Evolutionary conservation across 2,113 vertebrate genomes (phyloP).

Genomic region (Vulpes lagopus): DNA sequence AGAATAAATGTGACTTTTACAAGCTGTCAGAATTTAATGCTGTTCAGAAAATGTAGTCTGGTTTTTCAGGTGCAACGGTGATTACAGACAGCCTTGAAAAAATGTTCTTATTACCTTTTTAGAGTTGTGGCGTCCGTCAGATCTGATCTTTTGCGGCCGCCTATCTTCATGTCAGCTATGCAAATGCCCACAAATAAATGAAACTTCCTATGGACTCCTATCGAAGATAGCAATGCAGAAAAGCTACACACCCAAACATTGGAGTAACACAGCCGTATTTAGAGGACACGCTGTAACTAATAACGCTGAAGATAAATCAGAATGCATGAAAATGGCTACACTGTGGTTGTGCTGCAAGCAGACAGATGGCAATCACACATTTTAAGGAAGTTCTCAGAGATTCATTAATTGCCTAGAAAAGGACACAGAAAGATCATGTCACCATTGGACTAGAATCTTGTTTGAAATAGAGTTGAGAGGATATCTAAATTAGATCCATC

Average conservation of each 20-base stretch:
- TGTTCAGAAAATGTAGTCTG: slow-evolving; percentile 29
- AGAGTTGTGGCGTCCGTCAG: neutral
- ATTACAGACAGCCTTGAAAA: slow-evolving; percentile 6
- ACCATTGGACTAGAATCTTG: neutral
- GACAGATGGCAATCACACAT: neutral
- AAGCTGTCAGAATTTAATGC: slow-evolving; percentile 50
- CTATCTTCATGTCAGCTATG: neutral
- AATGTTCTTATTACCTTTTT: neutral
- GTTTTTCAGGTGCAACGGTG: neutral
- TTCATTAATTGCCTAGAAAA: slow-evolving; percentile 25
- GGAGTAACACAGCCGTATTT: neutral
- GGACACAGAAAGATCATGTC: neutral
- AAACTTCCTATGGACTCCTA: neutral
- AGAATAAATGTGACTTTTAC: slow-evolving; percentile 29
- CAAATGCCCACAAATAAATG: neutral
- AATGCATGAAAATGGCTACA: neutral
- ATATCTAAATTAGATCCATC: neutral
- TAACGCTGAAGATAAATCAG: neutral
- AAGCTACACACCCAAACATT: neutral
- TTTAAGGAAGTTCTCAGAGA: neutral
- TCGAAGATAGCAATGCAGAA: neutral
- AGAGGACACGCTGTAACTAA: neutral
- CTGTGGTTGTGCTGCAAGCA: neutral
- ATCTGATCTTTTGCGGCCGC: neutral
- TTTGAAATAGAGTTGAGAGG: neutral